Base-by-base conservation (phyloP, 2,888 invertebrate genomes). In the Nebria brevicollis region DNA sequence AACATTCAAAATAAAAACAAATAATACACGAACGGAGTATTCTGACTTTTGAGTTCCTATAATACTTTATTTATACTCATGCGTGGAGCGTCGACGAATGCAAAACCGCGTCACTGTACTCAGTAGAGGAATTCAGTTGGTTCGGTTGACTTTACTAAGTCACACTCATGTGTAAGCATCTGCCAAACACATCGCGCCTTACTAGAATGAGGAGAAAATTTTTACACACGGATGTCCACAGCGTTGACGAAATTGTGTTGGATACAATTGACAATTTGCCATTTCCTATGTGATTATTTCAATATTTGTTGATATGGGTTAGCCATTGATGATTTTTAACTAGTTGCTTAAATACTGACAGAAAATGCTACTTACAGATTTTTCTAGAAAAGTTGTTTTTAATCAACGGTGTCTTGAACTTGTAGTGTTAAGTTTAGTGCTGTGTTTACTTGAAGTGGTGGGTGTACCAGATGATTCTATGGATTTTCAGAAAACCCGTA, bases 401-500 rank as follows among this genome's bases (percentile, higher is more conserved):
- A 34, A 34, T 34, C 25, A 34, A 34, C 20, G 70, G 11, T 25
- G 77, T 20, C 72, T 77, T 7, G 70, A 54, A 77, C 72, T 77
- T 20, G 13, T 77, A 15, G 73, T 78, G 34, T 43, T 20, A 10
- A 72, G 78, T 68, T 25, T 80, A 26, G 80, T 80, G 80, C 15
- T 80, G 54, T 64, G 75, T 54, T 73, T 72, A 54, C 7, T 75
- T 54, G 70, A n/a, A 75, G 80, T 70, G 5, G 75, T 80, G 13
- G 80, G 75, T n/a, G 75, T 34, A 20, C 80, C 80, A 4, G 80
- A 80, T 72, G 80, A 80, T 75, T 70, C 75, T 1, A 15, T 75
- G 41, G 80, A 80, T 54, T 80, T 80, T 80, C 80, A 80, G 64
- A 80, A 80, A 41, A 80, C 72, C 65, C 70, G 80, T 80, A 54